Evolutionary conservation across 2,797 vertebrate species (phyloP).

Genomic region (Eurystomus glaucurus): DNA sequence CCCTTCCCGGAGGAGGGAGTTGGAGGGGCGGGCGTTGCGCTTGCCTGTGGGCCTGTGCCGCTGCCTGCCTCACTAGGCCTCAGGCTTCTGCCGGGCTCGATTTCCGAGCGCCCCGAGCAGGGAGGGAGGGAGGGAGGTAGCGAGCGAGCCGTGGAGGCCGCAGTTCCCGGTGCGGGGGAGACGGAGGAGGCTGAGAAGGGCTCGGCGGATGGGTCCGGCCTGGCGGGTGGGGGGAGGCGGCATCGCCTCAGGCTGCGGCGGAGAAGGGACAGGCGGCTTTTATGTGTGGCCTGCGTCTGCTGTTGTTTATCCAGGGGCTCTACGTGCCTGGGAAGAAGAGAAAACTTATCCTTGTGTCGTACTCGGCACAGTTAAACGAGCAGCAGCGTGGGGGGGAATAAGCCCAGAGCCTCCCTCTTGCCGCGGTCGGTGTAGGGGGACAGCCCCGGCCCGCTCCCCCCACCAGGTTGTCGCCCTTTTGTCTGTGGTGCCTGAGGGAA

Average conservation of each 20-base stretch:
- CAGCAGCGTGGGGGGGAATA: no score
- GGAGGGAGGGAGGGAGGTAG: background rate
- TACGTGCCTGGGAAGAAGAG: background rate
- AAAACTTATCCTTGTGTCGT: background rate
- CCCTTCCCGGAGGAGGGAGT: background rate
- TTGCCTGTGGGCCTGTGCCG: background rate
- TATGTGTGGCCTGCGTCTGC: background rate
- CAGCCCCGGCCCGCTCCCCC: background rate
- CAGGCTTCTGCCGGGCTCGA: conserved; percentile 32
- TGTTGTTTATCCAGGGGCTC: background rate
- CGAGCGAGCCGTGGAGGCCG: background rate
- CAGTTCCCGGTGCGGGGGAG: background rate
- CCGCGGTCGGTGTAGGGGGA: background rate
- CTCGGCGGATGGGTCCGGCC: background rate
- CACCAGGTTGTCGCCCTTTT: conserved; percentile 9
- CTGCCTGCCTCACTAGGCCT: conserved; percentile 59
- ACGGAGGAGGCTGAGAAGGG: background rate
- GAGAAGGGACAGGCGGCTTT: background rate
- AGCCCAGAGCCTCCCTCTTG: background rate
- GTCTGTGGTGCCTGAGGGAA: conserved; percentile 23
- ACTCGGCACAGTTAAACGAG: background rate
- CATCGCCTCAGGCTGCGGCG: background rate
- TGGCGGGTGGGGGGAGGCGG: background rate
- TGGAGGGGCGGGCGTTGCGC: background rate
- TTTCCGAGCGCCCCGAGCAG: background rate